Evolutionary conservation across 2,113 vertebrate species (phyloP).

Genomic region (Elephas maximus): DNA sequence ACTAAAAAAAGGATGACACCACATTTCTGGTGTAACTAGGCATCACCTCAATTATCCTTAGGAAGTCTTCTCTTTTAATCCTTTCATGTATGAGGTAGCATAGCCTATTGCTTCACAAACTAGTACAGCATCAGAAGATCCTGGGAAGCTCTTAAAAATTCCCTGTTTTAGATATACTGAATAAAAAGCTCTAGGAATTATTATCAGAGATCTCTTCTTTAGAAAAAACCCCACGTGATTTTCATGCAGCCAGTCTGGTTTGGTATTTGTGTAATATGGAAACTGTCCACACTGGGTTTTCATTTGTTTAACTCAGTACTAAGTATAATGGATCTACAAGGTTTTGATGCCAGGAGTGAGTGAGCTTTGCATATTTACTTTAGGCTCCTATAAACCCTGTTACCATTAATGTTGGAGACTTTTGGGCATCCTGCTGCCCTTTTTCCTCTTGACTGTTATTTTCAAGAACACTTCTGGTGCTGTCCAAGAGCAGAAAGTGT

Average conservation of each 20-base stretch:
- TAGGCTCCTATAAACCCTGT: not conserved
- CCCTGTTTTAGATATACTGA: not conserved
- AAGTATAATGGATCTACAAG: no score
- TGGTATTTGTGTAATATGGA: no score
- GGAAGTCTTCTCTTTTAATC: not conserved
- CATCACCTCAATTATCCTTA: not conserved
- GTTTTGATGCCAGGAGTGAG: no score
- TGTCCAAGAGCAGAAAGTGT: not conserved
- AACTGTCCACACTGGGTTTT: no score
- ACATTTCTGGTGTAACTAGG: not conserved
- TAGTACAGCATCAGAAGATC: not conserved
- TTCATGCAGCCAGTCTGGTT: not conserved
- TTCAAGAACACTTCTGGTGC: not conserved
- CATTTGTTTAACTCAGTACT: no score
- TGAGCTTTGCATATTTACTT: no score
- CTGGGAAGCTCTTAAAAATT: not conserved
- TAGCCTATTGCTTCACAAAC: not conserved
- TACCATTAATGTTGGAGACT: not conserved
- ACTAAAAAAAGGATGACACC: not conserved
- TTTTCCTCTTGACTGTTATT: not conserved
- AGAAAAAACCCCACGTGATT: not conserved
- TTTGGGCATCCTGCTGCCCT: not conserved
- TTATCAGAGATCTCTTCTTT: not conserved
- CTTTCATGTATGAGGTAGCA: not conserved
- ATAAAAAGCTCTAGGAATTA: not conserved